Evolutionary conservation across 2,888 invertebrate species (phyloP).

Genomic region (Cactoblastis cactorum): DNA sequence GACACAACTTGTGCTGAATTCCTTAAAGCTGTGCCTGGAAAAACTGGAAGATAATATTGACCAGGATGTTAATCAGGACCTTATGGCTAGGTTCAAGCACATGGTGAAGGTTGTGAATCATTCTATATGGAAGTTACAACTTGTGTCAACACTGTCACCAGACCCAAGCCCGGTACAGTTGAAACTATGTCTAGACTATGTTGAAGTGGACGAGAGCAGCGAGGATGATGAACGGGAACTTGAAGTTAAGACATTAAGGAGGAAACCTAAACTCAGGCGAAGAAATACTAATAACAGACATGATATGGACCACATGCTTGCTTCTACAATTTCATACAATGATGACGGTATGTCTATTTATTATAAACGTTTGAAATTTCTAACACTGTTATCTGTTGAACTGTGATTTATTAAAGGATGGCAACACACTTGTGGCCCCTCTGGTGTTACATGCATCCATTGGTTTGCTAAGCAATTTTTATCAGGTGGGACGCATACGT

Average conservation of each 20-base stretch:
- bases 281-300: constrained; percentile 56
- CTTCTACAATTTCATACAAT: constrained; percentile 57
- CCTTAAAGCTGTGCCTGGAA: constrained; percentile 77
- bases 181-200: constrained; percentile 67
- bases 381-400: no score
- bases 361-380: neutral
- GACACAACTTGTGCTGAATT: constrained; percentile 78
- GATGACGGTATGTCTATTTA: constrained; percentile 48
- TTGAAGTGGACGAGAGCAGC: constrained; percentile 67
- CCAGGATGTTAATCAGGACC: constrained; percentile 43
- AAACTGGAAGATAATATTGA: constrained; percentile 57
- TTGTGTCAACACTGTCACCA: constrained; percentile 80
- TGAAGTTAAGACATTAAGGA: constrained; percentile 50
- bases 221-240: constrained; percentile 65
- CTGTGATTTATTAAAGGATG: no score
- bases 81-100: constrained; percentile 45
- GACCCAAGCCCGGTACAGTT: constrained; percentile 61
- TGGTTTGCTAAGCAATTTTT: no score
- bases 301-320: constrained; percentile 59
- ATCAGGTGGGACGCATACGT: no score
- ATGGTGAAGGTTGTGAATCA: constrained; percentile 79
- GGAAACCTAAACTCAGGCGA: constrained; percentile 58
- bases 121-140: constrained; percentile 85
- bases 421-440: no score
- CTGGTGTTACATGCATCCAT: no score